phyloP scores from a whole-genome alignment of 2,888 invertebrate genomes.

The Carterocephalus palaemon region DNA sequence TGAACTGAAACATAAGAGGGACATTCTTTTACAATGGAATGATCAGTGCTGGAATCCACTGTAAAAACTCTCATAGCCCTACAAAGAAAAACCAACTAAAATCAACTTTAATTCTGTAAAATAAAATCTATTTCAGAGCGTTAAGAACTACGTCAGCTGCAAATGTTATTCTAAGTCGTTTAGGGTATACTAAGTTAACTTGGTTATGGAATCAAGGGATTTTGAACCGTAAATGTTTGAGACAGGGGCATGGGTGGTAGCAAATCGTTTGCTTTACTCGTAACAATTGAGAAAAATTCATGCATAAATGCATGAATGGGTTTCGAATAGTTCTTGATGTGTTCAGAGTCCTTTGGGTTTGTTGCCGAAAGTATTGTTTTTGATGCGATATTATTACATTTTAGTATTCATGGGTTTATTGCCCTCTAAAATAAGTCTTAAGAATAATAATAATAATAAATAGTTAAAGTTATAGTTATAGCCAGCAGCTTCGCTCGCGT shows the following conservation, averaged over 20 bases:
- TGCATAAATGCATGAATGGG: constrained; percentile 24
- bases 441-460: no score
- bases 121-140: neutral
- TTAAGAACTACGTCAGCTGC: constrained; percentile 7
- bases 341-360: constrained; percentile 15
- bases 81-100: neutral
- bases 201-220: neutral
- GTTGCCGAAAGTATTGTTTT: constrained; percentile 10
- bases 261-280: constrained; percentile 6
- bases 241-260: neutral
- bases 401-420: constrained; percentile 1
- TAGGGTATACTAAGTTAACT: neutral
- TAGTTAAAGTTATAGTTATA: no score
- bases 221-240: neutral
- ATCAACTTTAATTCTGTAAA: neutral
- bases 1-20: neutral
- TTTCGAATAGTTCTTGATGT: constrained; percentile 25
- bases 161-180: constrained; percentile 20
- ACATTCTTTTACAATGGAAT: constrained; percentile 17
- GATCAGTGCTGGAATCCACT: constrained; percentile 22
- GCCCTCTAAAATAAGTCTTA: no score
- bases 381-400: neutral
- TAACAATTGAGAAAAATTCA: constrained; percentile 26
- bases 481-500: no score
- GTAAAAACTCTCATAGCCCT: constrained; percentile 17